Evolutionary conservation across 2,113 vertebrate species (phyloP).

Genomic region (Leuciscus idus): DNA sequence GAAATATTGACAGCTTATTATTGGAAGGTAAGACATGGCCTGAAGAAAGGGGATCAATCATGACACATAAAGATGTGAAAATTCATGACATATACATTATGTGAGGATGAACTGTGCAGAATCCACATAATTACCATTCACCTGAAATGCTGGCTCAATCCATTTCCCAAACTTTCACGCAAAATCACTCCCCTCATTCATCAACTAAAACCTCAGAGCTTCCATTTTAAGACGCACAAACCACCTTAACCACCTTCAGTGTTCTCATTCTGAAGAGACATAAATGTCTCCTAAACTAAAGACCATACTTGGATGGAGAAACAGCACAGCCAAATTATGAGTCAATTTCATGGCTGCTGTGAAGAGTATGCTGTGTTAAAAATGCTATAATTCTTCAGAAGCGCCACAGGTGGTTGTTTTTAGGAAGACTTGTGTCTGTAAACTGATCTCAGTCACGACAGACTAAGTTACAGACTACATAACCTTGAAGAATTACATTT

Average conservation of each 20-base stretch:
- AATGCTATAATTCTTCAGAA: constrained; percentile 58
- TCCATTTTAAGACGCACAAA: constrained; percentile 9
- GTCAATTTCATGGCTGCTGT: constrained; percentile 66
- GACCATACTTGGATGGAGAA: neutral
- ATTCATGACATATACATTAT: neutral
- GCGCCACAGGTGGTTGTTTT: constrained; percentile 67
- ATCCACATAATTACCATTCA: constrained; percentile 6
- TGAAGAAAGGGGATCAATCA: neutral
- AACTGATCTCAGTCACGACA: constrained; percentile 38
- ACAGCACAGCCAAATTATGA: constrained; percentile 63
- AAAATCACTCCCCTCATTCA: constrained; percentile 10
- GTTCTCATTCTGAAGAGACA: constrained; percentile 6
- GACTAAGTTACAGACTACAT: constrained; percentile 5
- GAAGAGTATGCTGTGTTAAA: constrained; percentile 62
- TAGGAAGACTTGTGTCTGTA: constrained; percentile 29
- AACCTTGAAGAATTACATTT: constrained; percentile 16
- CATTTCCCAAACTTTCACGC: neutral
- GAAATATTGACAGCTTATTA: too few species aligned
- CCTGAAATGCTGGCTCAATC: neutral
- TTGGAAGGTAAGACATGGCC: neutral
- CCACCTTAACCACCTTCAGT: constrained; percentile 5
- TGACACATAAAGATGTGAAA: neutral
- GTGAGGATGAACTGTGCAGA: neutral
- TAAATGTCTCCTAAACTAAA: neutral
- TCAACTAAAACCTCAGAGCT: constrained; percentile 22